Evolutionary conservation across 2,113 vertebrate species (phyloP).

Genomic region (Falcunculus frontatus): DNA sequence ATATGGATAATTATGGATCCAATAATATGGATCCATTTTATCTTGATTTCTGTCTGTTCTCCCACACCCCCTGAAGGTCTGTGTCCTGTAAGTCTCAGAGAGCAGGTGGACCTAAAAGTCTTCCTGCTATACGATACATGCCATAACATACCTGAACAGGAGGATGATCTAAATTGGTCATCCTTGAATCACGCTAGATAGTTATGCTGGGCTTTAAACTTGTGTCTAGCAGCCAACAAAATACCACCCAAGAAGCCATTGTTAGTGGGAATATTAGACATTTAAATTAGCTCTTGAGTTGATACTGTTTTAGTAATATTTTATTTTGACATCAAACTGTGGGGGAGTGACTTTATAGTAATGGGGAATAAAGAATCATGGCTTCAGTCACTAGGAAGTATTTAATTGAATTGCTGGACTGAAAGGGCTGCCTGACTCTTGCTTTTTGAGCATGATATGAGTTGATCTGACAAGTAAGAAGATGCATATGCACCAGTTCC

Average conservation of each 20-base stretch:
- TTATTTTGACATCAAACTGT: neutral
- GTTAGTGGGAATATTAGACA: neutral
- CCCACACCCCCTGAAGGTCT: fast-evolving
- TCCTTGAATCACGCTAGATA: neutral
- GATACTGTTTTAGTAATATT: neutral
- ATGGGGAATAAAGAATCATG: neutral
- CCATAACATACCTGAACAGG: neutral
- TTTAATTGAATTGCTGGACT: neutral
- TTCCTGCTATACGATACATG: neutral
- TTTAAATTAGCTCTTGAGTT: neutral
- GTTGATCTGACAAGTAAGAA: neutral
- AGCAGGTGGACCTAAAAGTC: neutral
- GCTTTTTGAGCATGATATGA: neutral
- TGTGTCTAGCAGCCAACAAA: neutral
- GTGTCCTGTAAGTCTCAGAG: neutral
- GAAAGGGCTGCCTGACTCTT: neutral
- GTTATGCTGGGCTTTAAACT: neutral
- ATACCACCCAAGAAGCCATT: neutral
- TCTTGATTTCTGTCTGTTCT: neutral
- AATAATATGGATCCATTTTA: neutral
- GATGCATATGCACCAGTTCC: neutral
- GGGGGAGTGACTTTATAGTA: neutral
- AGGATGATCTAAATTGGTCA: neutral
- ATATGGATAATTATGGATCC: no score
- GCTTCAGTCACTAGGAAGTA: neutral